phyloP scores from a whole-genome alignment of 2,113 vertebrate genomes.

The Ginglymostoma cirratum region DNA sequence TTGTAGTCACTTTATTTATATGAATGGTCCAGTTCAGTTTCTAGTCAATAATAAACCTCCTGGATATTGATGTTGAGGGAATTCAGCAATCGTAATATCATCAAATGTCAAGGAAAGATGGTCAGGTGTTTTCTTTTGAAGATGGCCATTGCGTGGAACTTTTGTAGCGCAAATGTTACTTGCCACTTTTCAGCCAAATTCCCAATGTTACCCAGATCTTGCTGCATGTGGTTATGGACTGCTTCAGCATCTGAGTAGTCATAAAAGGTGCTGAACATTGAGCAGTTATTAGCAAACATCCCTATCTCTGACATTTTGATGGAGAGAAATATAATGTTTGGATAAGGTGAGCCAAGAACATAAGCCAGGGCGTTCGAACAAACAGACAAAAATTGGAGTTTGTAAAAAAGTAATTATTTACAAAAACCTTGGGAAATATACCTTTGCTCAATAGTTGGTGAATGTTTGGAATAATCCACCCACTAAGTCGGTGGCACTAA shows the following conservation, averaged over 20 bases:
- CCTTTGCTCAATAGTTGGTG: neutral
- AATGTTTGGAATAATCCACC: neutral
- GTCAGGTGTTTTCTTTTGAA: neutral
- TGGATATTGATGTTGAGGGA: neutral
- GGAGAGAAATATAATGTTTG: neutral
- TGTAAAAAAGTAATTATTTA: neutral
- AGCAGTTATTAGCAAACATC: neutral
- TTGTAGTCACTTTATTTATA: neutral
- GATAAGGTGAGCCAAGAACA: neutral
- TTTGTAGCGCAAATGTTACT: neutral
- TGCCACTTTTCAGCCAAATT: neutral
- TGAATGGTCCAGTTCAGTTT: neutral
- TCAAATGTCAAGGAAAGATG: neutral
- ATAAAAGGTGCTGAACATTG: neutral
- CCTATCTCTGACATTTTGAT: neutral
- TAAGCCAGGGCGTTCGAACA: neutral
- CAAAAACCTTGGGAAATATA: neutral
- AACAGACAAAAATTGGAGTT: neutral
- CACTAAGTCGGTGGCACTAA: neutral
- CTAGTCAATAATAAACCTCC: neutral
- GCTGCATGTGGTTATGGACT: too few relatives aligned
- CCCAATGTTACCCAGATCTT: neutral
- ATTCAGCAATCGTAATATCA: neutral
- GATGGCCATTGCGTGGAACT: neutral
- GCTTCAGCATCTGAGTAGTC: neutral